These are phyloP conservation scores for Drosophila malerkotliana DNA, from an alignment of 1,140 invertebrate species.

Conservation along the genomic window DNA sequence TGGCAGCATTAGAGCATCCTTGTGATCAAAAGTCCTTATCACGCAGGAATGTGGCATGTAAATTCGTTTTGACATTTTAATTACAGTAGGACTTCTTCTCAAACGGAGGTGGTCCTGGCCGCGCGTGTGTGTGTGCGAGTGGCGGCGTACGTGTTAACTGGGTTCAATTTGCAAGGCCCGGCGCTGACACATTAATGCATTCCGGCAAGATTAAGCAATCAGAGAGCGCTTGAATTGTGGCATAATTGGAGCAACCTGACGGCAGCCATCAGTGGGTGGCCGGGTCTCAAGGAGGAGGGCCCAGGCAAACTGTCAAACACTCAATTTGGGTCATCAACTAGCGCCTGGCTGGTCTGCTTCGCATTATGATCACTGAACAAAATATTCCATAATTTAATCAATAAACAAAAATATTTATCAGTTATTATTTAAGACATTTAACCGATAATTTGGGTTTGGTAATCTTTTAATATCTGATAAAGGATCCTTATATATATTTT, in stretches of 20 bases:
- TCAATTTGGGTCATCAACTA: constrained; percentile 59
- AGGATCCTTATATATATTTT: too few species aligned
- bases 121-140: background rate
- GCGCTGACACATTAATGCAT: constrained; percentile 76
- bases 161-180: constrained; percentile 34
- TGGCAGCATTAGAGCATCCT: background rate
- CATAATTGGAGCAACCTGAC: constrained; percentile 47
- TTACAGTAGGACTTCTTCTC: constrained; percentile 36
- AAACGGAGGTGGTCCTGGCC: background rate
- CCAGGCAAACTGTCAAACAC: constrained; percentile 56
- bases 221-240: constrained; percentile 38
- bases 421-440: too few species aligned
- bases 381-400: background rate
- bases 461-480: too few species aligned
- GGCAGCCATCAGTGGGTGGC: constrained; percentile 11
- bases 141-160: constrained; percentile 28
- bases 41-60: constrained; percentile 40
- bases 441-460: too few species aligned
- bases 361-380: background rate
- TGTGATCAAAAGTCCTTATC: constrained; percentile 6
- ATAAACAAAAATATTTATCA: too few species aligned
- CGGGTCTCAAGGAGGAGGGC: background rate
- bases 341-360: constrained; percentile 30
- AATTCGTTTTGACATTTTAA: constrained; percentile 70
- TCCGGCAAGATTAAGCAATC: constrained; percentile 75